Evolutionary conservation across 2,113 vertebrate species (phyloP).

Genomic region (Cephalopterus ornatus): DNA sequence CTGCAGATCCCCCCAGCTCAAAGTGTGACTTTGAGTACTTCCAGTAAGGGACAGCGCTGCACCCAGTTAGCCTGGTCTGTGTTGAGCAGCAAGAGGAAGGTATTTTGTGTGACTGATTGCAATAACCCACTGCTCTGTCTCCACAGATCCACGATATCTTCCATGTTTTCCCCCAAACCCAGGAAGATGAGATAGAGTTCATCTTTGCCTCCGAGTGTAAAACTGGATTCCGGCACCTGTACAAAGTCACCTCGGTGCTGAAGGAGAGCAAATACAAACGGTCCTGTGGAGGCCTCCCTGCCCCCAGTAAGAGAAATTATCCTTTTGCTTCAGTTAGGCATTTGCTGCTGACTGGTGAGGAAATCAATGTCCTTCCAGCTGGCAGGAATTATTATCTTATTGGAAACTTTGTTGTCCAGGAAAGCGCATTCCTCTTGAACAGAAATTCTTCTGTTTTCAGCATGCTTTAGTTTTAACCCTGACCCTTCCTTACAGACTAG

Average conservation of each 20-base stretch:
- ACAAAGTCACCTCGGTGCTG: slow-evolving; percentile 75
- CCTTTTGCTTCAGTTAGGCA: background rate
- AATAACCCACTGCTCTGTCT: background rate
- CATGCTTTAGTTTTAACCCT: background rate
- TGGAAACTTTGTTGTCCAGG: background rate
- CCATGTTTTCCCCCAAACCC: slow-evolving; percentile 79
- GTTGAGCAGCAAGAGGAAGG: background rate
- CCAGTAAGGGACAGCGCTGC: background rate
- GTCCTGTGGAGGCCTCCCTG: slow-evolving; percentile 72
- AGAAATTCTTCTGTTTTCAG: background rate
- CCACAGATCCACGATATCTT: slow-evolving; percentile 83
- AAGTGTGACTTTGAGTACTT: background rate
- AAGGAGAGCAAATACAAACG: slow-evolving; percentile 79
- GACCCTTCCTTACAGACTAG: background rate
- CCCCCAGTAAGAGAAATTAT: slow-evolving; percentile 65
- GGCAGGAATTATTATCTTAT: background rate
- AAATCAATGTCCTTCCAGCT: background rate
- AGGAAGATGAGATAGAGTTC: slow-evolving; percentile 79
- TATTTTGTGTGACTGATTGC: background rate
- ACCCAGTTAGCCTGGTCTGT: background rate
- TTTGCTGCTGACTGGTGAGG: background rate
- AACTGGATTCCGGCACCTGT: slow-evolving; percentile 82
- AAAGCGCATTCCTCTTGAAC: background rate
- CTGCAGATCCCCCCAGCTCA: background rate
- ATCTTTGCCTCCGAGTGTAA: slow-evolving; percentile 84